Percentiles rank a stretch among this genome's conserved stretches.
phyloP scores from a whole-genome alignment of 2,888 invertebrate genomes.

The Plemyria rubiginata region DNA sequence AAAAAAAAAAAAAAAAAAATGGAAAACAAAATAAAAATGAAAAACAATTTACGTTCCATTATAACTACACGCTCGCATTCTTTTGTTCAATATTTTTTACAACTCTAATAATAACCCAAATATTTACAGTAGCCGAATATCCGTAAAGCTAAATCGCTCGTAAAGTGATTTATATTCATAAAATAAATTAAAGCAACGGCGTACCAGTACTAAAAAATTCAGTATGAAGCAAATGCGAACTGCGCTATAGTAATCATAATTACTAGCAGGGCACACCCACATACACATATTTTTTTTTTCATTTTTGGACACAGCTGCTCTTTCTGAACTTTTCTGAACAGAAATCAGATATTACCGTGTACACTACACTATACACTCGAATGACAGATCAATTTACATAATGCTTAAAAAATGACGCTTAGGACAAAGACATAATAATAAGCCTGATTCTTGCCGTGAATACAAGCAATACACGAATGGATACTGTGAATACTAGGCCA shows the following conservation, averaged over 20 bases:
- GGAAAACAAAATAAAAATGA: slow-evolving; percentile 9
- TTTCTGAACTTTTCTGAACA: too few species aligned
- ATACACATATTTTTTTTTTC: too few species aligned
- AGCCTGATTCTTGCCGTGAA: too few species aligned
- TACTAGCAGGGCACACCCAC: neutral
- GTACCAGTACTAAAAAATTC: slow-evolving; percentile 16
- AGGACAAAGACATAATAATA: too few species aligned
- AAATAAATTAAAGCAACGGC: slow-evolving; percentile 28
- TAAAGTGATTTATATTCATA: slow-evolving; percentile 34
- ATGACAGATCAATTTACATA: too few species aligned
- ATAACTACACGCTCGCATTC: slow-evolving; percentile 6
- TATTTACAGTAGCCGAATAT: slow-evolving; percentile 27
- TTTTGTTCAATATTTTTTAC: slow-evolving; percentile 25
- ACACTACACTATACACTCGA: too few species aligned
- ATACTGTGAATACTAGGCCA: too few species aligned
- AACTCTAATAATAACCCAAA: slow-evolving; percentile 25
- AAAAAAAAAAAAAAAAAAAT: slow-evolving; percentile 15
- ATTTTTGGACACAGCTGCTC: too few species aligned
- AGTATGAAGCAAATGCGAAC: slow-evolving; percentile 5
- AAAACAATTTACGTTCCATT: slow-evolving; percentile 13
- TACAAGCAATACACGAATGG: too few species aligned
- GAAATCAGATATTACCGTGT: too few species aligned
- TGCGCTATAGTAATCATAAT: neutral
- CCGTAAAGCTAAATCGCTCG: slow-evolving; percentile 25
- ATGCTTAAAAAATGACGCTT: too few species aligned